Percentiles rank a stretch among this genome's conserved stretches.
Conservation (phyloP, 2,797 vertebrate species). For the Darevskia nairensis region DNA sequence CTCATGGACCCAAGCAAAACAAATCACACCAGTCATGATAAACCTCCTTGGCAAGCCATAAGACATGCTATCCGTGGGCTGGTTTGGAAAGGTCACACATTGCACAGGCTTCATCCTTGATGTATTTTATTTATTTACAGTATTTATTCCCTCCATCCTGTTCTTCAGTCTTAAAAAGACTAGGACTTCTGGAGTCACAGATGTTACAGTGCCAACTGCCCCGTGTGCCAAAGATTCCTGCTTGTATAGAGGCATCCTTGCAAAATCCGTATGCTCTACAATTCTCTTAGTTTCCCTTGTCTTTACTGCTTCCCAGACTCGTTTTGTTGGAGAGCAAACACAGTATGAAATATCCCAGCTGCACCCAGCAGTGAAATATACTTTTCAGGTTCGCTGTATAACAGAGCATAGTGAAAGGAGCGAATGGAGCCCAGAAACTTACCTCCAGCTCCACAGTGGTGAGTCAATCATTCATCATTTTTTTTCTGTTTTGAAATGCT, state of each 20-base stretch:
- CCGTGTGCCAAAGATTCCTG: not conserved
- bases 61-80: too few species aligned
- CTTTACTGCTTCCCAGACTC: slow-evolving; percentile 74
- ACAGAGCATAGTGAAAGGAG: slow-evolving; percentile 89
- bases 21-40: not conserved
- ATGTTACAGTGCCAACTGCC: not conserved
- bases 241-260: not conserved
- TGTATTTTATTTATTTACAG: not conserved
- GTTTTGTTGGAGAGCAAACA: slow-evolving; percentile 87
- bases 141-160: not conserved
- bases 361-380: slow-evolving; percentile 81
- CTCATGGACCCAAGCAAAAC: not conserved
- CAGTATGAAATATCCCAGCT: slow-evolving; percentile 85
- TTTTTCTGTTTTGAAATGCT: not conserved
- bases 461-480: slow-evolving; percentile 56
- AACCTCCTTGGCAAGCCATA: too few species aligned
- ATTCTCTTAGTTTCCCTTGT: slow-evolving; percentile 19
- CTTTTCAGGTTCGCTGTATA: slow-evolving; percentile 88
- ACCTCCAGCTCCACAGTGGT: slow-evolving; percentile 83
- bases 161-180: not conserved
- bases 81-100: not conserved
- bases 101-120: not conserved
- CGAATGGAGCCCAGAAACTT: slow-evolving; percentile 84
- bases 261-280: slow-evolving; percentile 2
- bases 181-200: not conserved